Percentiles rank a stretch among this genome's conserved stretches.
Evolutionary conservation across 2,113 vertebrate genomes (phyloP).

Genomic region (Coptodon rendalli): DNA sequence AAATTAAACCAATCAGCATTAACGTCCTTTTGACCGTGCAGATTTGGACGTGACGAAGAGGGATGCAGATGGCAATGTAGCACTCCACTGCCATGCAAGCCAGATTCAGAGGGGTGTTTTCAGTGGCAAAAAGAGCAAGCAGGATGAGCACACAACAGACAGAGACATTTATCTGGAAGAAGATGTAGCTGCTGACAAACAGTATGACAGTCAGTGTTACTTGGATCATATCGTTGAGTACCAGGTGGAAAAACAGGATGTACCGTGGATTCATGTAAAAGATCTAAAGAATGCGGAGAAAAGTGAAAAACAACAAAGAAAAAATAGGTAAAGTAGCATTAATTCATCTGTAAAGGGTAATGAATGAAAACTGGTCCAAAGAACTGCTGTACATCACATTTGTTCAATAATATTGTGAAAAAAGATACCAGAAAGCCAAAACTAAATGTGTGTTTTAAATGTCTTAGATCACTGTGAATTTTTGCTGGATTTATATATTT

Average conservation of each 20-base stretch:
- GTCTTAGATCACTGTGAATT: too few species aligned
- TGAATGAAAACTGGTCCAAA: neutral
- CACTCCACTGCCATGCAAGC: constrained; percentile 64
- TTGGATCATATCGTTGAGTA: constrained; percentile 64
- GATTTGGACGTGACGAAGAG: too few species aligned
- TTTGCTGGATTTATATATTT: too few species aligned
- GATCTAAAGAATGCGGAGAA: neutral
- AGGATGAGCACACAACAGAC: constrained; percentile 18
- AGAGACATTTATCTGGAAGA: constrained; percentile 21
- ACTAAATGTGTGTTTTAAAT: too few species aligned
- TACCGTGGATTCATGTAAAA: constrained; percentile 57
- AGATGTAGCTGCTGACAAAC: constrained; percentile 37
- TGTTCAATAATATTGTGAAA: constrained; percentile 50
- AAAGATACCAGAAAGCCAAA: neutral
- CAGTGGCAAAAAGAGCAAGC: constrained; percentile 6
- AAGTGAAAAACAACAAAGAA: neutral
- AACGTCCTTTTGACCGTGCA: too few species aligned
- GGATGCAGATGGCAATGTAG: too few species aligned
- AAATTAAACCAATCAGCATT: too few species aligned
- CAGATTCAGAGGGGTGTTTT: constrained; percentile 62
- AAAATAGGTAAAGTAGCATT: neutral
- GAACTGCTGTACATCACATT: neutral
- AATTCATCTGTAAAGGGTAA: constrained; percentile 5
- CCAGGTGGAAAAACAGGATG: constrained; percentile 60
- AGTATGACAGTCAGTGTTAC: constrained; percentile 19